phyloP scores from a whole-genome alignment of 2,113 vertebrate species.

The Myrmecobius fasciatus region DNA sequence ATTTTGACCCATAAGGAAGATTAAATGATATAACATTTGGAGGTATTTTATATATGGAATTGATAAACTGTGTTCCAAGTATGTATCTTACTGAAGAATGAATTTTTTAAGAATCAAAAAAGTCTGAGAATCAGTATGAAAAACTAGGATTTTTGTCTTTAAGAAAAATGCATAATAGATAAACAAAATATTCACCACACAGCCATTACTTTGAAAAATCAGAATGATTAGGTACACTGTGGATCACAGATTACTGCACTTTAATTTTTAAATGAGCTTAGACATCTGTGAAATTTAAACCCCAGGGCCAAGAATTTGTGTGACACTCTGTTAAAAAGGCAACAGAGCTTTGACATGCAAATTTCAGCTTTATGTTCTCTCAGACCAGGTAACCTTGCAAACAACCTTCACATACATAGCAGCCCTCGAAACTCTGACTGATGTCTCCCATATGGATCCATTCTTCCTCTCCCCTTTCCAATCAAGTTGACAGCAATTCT shows the following conservation, averaged over 20 bases:
- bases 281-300: constrained; percentile 87
- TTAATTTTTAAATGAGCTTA: constrained; percentile 87
- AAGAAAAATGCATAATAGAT: constrained; percentile 49
- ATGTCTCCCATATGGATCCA: constrained; percentile 82
- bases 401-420: constrained; percentile 82
- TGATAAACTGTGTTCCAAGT: neutral
- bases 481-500: constrained; percentile 85
- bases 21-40: neutral
- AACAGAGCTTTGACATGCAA: constrained; percentile 87
- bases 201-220: constrained; percentile 64
- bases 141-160: constrained; percentile 26
- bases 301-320: constrained; percentile 80
- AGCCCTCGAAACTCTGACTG: constrained; percentile 78
- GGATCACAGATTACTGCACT: constrained; percentile 81
- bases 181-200: constrained; percentile 74
- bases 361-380: constrained; percentile 79
- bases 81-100: constrained; percentile 29
- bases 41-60: neutral
- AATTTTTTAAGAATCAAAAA: constrained; percentile 43
- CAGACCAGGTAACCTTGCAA: constrained; percentile 84
- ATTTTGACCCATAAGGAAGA: constrained; percentile 16
- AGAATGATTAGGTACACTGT: constrained; percentile 68
- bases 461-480: constrained; percentile 82
- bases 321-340: constrained; percentile 79
- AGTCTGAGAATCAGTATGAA: neutral